Conservation (phyloP, 2,113 vertebrate genomes). For the Fregetta grallaria region DNA sequence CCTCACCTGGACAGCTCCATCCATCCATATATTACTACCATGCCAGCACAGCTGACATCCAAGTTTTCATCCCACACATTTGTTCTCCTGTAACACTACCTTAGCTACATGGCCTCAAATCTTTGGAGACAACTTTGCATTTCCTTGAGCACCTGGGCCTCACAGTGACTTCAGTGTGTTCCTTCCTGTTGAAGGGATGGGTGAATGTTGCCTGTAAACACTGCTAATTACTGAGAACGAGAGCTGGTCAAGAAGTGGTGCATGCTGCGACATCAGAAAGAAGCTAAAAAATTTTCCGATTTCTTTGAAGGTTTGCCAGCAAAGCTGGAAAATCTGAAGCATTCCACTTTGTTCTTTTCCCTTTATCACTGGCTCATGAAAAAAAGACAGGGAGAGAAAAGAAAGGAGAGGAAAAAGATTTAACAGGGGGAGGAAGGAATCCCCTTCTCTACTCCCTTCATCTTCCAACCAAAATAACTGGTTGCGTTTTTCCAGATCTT, state of each 20-base stretch:
- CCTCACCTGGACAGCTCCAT: neutral
- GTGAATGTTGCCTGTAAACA: neutral
- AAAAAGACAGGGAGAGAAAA: neutral
- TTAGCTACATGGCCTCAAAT: neutral
- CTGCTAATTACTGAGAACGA: neutral
- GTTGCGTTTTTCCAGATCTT: neutral
- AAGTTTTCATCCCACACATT: neutral
- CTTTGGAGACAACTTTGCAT: neutral
- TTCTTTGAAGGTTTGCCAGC: conserved; percentile 3
- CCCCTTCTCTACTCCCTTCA: neutral
- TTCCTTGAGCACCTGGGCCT: neutral
- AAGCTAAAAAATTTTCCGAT: neutral
- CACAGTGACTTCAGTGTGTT: neutral
- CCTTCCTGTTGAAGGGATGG: neutral
- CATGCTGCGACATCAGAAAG: neutral
- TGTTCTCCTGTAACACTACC: neutral
- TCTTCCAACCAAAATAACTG: neutral
- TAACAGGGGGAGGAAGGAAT: neutral
- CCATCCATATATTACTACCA: neutral
- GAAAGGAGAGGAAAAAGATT: neutral
- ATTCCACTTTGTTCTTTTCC: neutral
- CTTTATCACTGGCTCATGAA: neutral
- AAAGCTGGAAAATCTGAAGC: neutral
- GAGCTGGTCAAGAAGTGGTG: neutral
- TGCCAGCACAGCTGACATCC: neutral